Conservation (phyloP, 1,140 invertebrate species). For the Magallana ariakensis region DNA sequence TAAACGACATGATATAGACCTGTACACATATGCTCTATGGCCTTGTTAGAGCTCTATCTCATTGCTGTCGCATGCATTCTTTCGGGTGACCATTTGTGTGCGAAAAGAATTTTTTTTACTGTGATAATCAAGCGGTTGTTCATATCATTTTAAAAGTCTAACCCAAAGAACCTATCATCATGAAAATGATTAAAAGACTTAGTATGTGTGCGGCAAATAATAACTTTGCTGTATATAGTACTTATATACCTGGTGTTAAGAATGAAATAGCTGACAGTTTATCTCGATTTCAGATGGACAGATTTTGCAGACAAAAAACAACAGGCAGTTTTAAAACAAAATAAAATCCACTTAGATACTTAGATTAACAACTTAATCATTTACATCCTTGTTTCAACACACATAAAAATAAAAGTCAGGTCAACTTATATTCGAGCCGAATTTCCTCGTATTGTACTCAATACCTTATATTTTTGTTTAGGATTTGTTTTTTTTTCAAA, state of each 20-base stretch:
- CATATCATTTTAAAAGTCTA: constrained; percentile 47
- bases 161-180: constrained; percentile 44
- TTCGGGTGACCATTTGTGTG: constrained; percentile 21
- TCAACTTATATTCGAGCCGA: too few relatives aligned
- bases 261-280: constrained; percentile 47
- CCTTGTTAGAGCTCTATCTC: constrained; percentile 55
- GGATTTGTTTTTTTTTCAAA: too few relatives aligned
- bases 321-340: too few relatives aligned
- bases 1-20: constrained; percentile 42
- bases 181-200: constrained; percentile 47
- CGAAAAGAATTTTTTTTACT: constrained; percentile 44
- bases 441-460: too few relatives aligned
- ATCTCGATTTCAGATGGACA: constrained; percentile 48
- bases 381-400: too few relatives aligned
- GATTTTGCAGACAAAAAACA: too few relatives aligned
- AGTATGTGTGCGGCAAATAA: constrained; percentile 33
- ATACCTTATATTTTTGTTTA: too few relatives aligned
- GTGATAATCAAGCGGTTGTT: constrained; percentile 54
- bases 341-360: too few relatives aligned
- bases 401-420: too few relatives aligned
- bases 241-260: constrained; percentile 43
- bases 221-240: constrained; percentile 32
- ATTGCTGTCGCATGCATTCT: constrained; percentile 53
- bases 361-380: too few relatives aligned
- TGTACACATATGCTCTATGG: constrained; percentile 38